These are phyloP conservation scores for Lethenteron camtschaticum DNA, from an alignment of 2,113 vertebrate genomes.

Conservation along the genomic window DNA sequence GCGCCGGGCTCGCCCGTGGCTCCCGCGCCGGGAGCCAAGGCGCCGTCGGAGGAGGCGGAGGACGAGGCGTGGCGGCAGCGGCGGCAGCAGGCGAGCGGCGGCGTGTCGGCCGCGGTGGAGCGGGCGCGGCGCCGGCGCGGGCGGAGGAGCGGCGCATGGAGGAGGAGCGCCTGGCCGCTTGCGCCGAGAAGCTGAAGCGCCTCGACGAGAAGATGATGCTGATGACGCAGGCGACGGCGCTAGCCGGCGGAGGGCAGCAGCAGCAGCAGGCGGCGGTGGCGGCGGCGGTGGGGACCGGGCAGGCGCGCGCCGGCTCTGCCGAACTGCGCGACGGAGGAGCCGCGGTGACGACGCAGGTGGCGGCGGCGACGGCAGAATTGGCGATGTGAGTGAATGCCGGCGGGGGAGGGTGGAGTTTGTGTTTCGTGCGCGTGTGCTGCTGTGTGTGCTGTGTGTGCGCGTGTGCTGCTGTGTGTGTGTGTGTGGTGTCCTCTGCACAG, in stretches of 20 bases:
- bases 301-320: conserved; percentile 8
- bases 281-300: conserved; percentile 9
- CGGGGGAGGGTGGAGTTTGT: no score
- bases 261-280: conserved; percentile 16
- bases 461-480: no score
- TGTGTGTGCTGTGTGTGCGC: no score
- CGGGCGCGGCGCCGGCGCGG: conserved; percentile 53
- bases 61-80: conserved; percentile 76
- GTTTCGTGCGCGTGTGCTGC: no score
- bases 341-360: conserved; percentile 8
- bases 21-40: conserved; percentile 21
- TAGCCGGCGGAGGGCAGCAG: conserved; percentile 25
- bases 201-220: conserved; percentile 39
- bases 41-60: conserved; percentile 40
- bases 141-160: conserved; percentile 73
- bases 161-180: conserved; percentile 60
- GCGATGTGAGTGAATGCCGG: conserved; percentile 9
- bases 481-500: no score
- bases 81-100: conserved; percentile 53
- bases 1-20: no score
- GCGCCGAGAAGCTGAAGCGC: conserved; percentile 60
- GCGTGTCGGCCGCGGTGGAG: conserved; percentile 64
- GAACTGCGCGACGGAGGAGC: conserved; percentile 5
- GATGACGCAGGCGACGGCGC: no score
- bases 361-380: conserved; percentile 9